These are phyloP conservation scores for Stegostoma tigrinum DNA, from an alignment of 2,113 vertebrate genomes.

Conservation along the genomic window DNA sequence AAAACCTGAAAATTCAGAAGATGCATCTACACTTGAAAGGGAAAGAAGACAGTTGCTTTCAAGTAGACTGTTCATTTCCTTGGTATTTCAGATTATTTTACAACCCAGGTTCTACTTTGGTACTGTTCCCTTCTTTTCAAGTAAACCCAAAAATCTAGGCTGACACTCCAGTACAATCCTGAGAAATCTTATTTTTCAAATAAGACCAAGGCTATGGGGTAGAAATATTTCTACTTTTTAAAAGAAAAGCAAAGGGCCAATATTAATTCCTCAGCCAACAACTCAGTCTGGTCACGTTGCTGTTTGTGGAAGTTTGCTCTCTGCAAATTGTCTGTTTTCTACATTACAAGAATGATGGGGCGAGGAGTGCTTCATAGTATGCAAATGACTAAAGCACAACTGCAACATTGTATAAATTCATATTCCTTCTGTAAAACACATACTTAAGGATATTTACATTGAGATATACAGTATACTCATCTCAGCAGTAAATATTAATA, in stretches of 20 bases:
- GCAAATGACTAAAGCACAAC: too few relatives aligned
- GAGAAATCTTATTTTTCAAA: neutral
- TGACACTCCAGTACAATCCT: neutral
- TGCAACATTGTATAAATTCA: neutral
- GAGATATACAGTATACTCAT: neutral
- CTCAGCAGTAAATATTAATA: neutral
- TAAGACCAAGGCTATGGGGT: neutral
- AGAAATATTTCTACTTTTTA: neutral
- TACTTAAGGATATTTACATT: neutral
- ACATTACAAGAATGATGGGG: too few relatives aligned
- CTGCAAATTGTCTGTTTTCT: too few relatives aligned
- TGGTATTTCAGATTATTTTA: neutral
- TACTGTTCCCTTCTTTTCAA: neutral
- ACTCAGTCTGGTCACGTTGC: neutral
- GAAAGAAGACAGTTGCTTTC: neutral
- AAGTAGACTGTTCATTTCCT: neutral
- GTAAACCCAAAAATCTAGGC: neutral
- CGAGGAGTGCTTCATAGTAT: too few relatives aligned
- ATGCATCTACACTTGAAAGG: neutral
- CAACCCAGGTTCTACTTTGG: neutral
- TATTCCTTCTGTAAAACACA: neutral
- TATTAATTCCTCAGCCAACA: neutral
- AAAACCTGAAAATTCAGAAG: neutral
- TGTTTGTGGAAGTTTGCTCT: neutral
- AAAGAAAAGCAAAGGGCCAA: neutral